Percentiles rank a stretch among this genome's conserved stretches.
Conservation (phyloP, 2,113 vertebrate genomes). For the Plestiodon gilberti region DNA sequence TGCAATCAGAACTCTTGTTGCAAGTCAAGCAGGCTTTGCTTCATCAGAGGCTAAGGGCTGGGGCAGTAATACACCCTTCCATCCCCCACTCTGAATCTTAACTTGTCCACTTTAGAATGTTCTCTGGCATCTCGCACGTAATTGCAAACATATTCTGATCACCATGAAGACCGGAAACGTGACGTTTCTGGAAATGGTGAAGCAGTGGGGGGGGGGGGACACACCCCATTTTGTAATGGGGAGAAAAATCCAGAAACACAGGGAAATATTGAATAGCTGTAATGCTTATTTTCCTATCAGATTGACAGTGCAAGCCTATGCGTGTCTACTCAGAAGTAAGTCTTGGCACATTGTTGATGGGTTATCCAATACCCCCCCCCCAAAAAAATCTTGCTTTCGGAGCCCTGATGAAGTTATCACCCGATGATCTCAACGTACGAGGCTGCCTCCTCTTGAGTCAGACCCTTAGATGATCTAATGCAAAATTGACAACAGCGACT, state of each 20-base stretch:
- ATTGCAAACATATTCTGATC: no score
- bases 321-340: no score
- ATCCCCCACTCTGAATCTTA: background rate
- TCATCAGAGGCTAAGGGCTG: background rate
- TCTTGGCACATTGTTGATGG: background rate
- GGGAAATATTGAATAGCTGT: no score
- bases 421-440: background rate
- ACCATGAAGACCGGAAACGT: background rate
- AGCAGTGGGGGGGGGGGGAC: no score
- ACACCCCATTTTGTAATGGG: no score
- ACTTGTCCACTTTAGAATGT: background rate
- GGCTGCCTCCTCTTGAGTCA: background rate
- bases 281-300: no score
- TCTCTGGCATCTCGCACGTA: background rate
- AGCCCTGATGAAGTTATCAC: background rate
- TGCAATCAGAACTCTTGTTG: background rate
- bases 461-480: no score
- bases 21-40: background rate
- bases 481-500: background rate
- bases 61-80: background rate
- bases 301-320: no score
- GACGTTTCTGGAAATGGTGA: no score
- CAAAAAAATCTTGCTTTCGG: background rate
- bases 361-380: background rate
- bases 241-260: no score